These are phyloP conservation scores for Lasius fuliginosus DNA, from an alignment of 2,888 invertebrate species.

Conservation along the genomic window DNA sequence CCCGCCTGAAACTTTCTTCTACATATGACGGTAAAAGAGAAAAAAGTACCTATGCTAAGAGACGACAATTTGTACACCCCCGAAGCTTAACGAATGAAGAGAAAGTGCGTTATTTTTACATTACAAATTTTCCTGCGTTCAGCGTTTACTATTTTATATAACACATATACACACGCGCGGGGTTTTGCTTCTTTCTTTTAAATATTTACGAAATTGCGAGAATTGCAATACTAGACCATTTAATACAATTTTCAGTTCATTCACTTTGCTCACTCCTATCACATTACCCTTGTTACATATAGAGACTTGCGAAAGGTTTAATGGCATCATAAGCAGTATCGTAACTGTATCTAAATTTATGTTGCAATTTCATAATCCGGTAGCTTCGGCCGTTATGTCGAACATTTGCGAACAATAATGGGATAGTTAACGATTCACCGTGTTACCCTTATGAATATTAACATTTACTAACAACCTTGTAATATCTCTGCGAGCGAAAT, in stretches of 20 bases:
- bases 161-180: neutral
- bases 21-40: neutral
- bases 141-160: slow-evolving; percentile 46
- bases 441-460: slow-evolving; percentile 42
- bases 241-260: slow-evolving; percentile 1
- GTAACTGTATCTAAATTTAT: slow-evolving; percentile 23
- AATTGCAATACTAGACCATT: neutral
- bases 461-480: slow-evolving; percentile 6
- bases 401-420: slow-evolving; percentile 32
- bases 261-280: slow-evolving; percentile 1
- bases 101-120: slow-evolving; percentile 41
- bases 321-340: slow-evolving; percentile 8
- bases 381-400: slow-evolving; percentile 19
- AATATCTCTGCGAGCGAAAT: neutral
- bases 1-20: neutral
- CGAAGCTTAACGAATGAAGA: slow-evolving; percentile 45
- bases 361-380: slow-evolving; percentile 34
- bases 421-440: slow-evolving; percentile 24
- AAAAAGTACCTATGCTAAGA: neutral
- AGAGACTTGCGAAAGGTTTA: slow-evolving; percentile 8
- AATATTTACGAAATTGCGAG: neutral
- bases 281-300: neutral
- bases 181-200: neutral
- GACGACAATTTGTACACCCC: slow-evolving; percentile 32
- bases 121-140: slow-evolving; percentile 15